Percentiles rank a stretch among this genome's conserved stretches.
phyloP scores from a whole-genome alignment of 2,888 invertebrate genomes.

The Scaeva pyrastri region DNA sequence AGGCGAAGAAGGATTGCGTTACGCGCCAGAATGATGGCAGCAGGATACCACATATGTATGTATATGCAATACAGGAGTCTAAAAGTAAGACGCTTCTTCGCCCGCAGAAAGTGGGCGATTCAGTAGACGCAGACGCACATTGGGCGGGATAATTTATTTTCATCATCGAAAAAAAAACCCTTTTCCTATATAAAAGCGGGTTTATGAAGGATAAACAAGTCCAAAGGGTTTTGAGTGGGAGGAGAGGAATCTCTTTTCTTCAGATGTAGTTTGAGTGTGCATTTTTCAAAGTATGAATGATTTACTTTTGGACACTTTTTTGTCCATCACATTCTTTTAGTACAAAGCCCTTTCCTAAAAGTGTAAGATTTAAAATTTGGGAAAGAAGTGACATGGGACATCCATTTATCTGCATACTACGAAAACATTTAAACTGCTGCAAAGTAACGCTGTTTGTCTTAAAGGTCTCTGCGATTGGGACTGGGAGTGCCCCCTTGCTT shows the following conservation, averaged over 20 bases:
- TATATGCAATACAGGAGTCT: neutral
- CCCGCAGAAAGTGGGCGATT: constrained; percentile 59
- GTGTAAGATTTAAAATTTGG: no score
- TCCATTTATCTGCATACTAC: neutral
- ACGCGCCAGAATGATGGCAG: constrained; percentile 2
- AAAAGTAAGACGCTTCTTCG: neutral
- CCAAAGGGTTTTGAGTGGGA: neutral
- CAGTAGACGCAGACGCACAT: constrained; percentile 44
- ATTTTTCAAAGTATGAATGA: constrained; percentile 10
- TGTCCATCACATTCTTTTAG: neutral
- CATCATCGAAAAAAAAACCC: constrained; percentile 48
- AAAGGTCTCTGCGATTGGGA: neutral
- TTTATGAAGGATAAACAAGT: constrained; percentile 48
- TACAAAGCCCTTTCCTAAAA: no score
- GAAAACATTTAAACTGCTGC: neutral
- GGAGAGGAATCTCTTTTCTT: neutral
- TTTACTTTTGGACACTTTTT: constrained; percentile 16
- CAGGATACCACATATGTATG: neutral
- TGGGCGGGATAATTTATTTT: constrained; percentile 71
- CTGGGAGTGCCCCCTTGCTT: neutral
- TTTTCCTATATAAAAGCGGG: constrained; percentile 39
- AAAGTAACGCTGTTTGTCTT: constrained; percentile 20
- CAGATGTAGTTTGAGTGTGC: neutral
- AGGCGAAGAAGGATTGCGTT: constrained; percentile 56
- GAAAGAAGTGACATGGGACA: no score